Evolutionary conservation across 2,888 invertebrate species (phyloP).

Genomic region (Craniophora ligustri): DNA sequence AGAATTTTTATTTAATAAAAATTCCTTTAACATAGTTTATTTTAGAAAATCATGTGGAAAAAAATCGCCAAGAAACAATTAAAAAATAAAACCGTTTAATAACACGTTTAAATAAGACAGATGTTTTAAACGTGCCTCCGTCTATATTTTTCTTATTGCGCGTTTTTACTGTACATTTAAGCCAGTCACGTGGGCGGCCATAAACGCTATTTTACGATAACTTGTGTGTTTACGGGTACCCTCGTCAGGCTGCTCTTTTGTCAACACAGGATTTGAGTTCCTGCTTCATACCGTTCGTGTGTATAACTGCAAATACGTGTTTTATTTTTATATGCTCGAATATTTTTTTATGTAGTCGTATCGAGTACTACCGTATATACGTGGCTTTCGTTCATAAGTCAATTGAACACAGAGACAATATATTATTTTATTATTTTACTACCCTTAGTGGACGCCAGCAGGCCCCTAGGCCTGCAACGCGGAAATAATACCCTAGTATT

Average conservation of each 20-base stretch:
- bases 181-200: conserved; percentile 39
- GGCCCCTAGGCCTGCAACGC: no score
- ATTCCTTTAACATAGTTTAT: no score
- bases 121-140: conserved; percentile 25
- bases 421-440: no score
- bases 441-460: no score
- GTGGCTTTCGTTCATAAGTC: no score
- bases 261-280: conserved; percentile 25
- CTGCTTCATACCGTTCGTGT: conserved; percentile 13
- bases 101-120: conserved; percentile 14
- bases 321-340: neutral
- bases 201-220: conserved; percentile 61
- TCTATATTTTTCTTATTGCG: conserved; percentile 20
- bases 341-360: neutral
- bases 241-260: conserved; percentile 30
- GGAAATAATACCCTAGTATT: no score
- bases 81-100: conserved; percentile 7
- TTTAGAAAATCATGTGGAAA: no score
- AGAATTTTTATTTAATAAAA: no score
- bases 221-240: conserved; percentile 42
- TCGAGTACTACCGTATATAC: no score
- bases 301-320: no score
- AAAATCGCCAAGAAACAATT: no score
- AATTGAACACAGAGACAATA: no score
- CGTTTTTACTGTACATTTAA: conserved; percentile 31